Base-by-base conservation (phyloP, 2,888 invertebrate species). In the Liopterus haemorrhoidalis region DNA sequence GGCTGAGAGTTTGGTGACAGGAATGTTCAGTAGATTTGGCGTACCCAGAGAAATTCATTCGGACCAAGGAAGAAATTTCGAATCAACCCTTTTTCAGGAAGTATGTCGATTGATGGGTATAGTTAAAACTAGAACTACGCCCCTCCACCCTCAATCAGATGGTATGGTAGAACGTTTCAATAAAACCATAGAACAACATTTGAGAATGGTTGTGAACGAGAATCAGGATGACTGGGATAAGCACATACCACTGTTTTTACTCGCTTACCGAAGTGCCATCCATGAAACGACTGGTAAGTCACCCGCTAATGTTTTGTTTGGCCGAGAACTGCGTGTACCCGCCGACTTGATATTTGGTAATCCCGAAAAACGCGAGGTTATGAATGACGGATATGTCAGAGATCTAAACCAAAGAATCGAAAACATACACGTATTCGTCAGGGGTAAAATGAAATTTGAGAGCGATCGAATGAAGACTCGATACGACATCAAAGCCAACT, bases 401-500 rank as follows among this genome's bases (percentile, higher is more conserved):
- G 31, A 31, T 40, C 16, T 19, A 40, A 12, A 14, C 11, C 44
- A 37, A 6, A n/a, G 36, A 18, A 18, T 21, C 9, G 3, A 36
- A 20, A 5, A 2, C 2, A 22, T 36, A 12, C 36, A 41, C 30
- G 30, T 31, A 4, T 2, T 19, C 4, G 18, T 24, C 19, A 33
- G 46, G 18, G 14, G 32, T 14, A 28, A 30, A n/a, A 28, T 41
- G 6, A 36, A 35, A 15, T 31, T n/a, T 11, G 28, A 5, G 4
- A 46, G 36, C 11, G 45, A 46, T 33, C 14, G 49, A 25, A 49
- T 46, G 46, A 49, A 49, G 31, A 31, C 46, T 19, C 25, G 46
- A 18, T 41, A 49, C 35, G 49, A 49, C 31, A 18, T 40, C 11
- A 39, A 28, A 24, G 46, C 41, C 11, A 38, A 41, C 19, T 46